Evolutionary conservation across 2,797 vertebrate genomes (phyloP).

Genomic region (Rhinichthys osculus): DNA sequence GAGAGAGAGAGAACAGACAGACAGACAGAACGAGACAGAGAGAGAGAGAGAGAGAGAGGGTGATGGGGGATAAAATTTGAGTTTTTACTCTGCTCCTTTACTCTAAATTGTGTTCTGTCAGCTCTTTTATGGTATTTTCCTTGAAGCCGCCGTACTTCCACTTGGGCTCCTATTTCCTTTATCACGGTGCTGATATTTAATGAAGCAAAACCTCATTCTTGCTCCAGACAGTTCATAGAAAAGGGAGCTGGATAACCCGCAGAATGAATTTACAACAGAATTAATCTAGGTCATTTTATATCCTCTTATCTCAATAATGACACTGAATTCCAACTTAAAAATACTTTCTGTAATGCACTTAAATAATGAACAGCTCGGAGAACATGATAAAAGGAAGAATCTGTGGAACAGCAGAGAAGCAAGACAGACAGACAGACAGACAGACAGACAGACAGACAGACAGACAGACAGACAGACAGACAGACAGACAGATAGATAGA

Average conservation of each 20-base stretch:
- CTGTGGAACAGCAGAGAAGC: neutral
- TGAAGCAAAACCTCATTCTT: conserved; percentile 28
- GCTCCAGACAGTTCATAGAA: conserved; percentile 20
- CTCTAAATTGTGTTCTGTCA: conserved; percentile 38
- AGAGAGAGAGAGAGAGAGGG: conserved; percentile 5
- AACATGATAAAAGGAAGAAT: neutral
- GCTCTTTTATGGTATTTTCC: conserved; percentile 34
- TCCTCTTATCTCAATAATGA: conserved; percentile 32
- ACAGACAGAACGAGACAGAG: conserved; percentile 2
- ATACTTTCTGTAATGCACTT: conserved; percentile 37
- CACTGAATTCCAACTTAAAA: conserved; percentile 30
- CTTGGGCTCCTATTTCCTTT: conserved; percentile 21
- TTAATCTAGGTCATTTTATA: conserved; percentile 31
- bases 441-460: neutral
- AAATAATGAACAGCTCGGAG: conserved; percentile 19
- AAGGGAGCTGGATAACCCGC: conserved; percentile 18
- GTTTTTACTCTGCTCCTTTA: conserved; percentile 15
- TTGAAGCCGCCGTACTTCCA: neutral
- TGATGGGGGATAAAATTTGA: neutral
- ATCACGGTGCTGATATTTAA: conserved; percentile 38
- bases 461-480: fast-evolving
- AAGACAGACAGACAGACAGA: neutral
- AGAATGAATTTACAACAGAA: conserved; percentile 25
- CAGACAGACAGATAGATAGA: fast-evolving
- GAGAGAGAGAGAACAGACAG: conserved; percentile 11